Evolutionary conservation across 2,113 vertebrate species (phyloP).

Genomic region (Heteronetta atricapilla): DNA sequence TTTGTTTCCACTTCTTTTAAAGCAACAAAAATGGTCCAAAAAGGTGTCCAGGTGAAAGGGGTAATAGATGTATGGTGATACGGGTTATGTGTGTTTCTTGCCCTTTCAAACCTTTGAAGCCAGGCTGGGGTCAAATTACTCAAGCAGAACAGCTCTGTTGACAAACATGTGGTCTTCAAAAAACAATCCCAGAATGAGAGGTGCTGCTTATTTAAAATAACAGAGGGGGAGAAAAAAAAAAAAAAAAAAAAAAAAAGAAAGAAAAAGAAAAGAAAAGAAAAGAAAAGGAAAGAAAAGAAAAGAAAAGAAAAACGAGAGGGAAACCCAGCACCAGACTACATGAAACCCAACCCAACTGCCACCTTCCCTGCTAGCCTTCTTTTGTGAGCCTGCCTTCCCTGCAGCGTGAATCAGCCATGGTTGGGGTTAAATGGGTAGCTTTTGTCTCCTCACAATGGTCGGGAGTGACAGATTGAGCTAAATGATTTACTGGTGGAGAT

Average conservation of each 20-base stretch:
- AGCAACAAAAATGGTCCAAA: neutral
- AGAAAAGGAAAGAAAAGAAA: neutral
- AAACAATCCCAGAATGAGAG: conserved; percentile 34
- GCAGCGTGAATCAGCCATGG: conserved; percentile 68
- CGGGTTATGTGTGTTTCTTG: conserved; percentile 11
- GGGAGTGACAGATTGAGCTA: conserved; percentile 67
- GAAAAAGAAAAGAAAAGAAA: neutral
- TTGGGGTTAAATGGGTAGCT: conserved; percentile 75
- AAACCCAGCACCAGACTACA: conserved; percentile 39
- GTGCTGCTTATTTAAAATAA: conserved; percentile 59
- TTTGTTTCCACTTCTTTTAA: neutral
- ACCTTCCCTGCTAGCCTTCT: conserved; percentile 37
- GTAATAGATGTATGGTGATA: conserved; percentile 21
- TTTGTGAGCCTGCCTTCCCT: conserved; percentile 65
- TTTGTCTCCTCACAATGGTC: conserved; percentile 71
- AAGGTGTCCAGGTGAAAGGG: conserved; percentile 55
- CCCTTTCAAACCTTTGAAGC: conserved; percentile 49
- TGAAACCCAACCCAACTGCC: conserved; percentile 62
- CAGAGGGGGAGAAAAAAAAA: neutral
- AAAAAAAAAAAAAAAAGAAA: neutral
- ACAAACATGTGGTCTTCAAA: conserved; percentile 60
- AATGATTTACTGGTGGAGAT: conserved; percentile 76
- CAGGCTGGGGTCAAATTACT: conserved; percentile 47
- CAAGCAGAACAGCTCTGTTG: conserved; percentile 65
- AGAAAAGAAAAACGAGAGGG: neutral